These are phyloP conservation scores for Drosophila tropicalis DNA, from an alignment of 1,140 invertebrate species.

Conservation along the genomic window DNA sequence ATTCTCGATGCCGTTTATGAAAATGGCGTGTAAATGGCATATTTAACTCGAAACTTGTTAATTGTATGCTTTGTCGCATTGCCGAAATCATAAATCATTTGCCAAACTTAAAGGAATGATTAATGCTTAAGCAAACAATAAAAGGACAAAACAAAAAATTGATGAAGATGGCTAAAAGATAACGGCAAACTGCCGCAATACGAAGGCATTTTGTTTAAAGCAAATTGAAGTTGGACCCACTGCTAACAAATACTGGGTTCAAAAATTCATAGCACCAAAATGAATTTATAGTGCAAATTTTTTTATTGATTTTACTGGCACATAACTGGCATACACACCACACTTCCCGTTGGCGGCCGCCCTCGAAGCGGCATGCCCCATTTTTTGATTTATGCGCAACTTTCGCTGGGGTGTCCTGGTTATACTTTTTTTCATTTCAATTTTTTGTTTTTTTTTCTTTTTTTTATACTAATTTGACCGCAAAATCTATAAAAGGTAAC, in stretches of 20 bases:
- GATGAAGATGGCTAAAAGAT: not conserved
- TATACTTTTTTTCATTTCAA: slow-evolving; percentile 1
- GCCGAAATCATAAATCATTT: slow-evolving; percentile 54
- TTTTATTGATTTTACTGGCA: slow-evolving; percentile 12
- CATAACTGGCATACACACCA: not conserved
- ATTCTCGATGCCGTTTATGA: slow-evolving; percentile 2
- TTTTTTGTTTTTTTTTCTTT: slow-evolving; percentile 2
- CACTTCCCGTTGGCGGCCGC: not conserved
- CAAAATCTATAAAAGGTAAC: slow-evolving; percentile 21
- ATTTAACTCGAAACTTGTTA: slow-evolving; percentile 54
- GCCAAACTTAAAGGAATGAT: slow-evolving; percentile 36
- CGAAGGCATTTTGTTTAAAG: slow-evolving; percentile 1
- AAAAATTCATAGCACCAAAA: slow-evolving; percentile 5
- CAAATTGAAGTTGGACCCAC: not conserved
- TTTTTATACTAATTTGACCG: slow-evolving; percentile 23
- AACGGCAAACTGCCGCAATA: not conserved
- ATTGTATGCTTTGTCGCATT: slow-evolving; percentile 61
- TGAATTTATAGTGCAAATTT: slow-evolving; percentile 10
- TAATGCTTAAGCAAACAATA: slow-evolving; percentile 29
- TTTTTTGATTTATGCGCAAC: slow-evolving; percentile 28
- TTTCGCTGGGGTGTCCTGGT: slow-evolving; percentile 12
- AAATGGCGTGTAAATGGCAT: slow-evolving; percentile 60
- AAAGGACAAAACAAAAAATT: not conserved
- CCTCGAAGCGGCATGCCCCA: not conserved
- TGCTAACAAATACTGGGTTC: not conserved